Evolutionary conservation across 53 echinoderm and acorn worm genomes (phyloP), one percentile per base, ranked within the genome.

Genomic region (Pentamera pediparva): DNA sequence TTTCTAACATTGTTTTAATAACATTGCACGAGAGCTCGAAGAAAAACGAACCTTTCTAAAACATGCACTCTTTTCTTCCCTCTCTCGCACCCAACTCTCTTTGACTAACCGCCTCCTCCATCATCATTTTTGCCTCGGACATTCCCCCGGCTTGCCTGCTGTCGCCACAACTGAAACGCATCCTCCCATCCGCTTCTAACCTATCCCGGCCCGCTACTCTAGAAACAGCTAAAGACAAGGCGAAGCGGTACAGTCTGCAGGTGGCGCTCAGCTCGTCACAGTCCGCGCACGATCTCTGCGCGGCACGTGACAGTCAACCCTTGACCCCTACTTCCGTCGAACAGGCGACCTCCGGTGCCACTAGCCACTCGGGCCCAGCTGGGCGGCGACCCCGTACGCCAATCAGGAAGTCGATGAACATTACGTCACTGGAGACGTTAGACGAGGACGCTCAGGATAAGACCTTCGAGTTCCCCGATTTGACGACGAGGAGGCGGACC

Each of bases 51-150:
- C 37, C 26, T 28, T 57, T 20, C 37, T 67, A 37, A 37, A 37
- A 67, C 40, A 43, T 45, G 67, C 67, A 67, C 67, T 41, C 28
- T 67, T 67, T 67, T 67, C 67, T 67, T 67, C 39, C 67, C 39
- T 67, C 67, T 67, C 38, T 67, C 45, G 67, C 67, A 67, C 67
- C 67, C n/a, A n/a, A n/a, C n/a, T n/a, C n/a, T n/a, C n/a, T n/a
- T n/a, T n/a, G n/a, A n/a, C n/a, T n/a, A n/a, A n/a, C n/a, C n/a
- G n/a, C 63, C 27, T 22, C 39, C 67, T 67, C 41, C 39, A 40
- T 43, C 31, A 30, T 45, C 63, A 13, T 22, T 30, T 39, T 67
- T 41, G 41, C 48, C 18, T 29, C 43, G 11, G 37, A 53, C 54
- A 37, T 63, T 37, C 24, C 30, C 45, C 27, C 37, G 43, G 41